Evolutionary conservation across 53 echinoderm and acorn worm genomes (phyloP).

Genomic region (Patiria pectinifera): DNA sequence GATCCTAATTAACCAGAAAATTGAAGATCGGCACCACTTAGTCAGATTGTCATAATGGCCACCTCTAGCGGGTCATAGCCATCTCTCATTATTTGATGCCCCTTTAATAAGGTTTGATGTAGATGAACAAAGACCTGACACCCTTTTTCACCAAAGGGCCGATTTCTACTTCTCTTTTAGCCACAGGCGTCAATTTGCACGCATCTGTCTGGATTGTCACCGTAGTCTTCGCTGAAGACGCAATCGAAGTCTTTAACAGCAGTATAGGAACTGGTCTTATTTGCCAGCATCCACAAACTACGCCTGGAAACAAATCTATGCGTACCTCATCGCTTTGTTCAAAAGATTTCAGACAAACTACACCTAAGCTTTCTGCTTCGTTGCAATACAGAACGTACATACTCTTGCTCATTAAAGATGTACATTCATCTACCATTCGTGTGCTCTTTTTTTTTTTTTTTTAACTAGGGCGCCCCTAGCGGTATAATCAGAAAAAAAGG

Average conservation of each 20-base stretch:
- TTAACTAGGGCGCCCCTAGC: no score
- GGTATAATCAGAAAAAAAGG: neutral
- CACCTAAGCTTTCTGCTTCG: no score
- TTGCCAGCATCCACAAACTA: no score
- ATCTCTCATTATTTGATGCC: neutral
- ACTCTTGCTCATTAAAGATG: no score
- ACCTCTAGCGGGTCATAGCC: neutral
- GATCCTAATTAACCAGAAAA: neutral
- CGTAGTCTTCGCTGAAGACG: neutral
- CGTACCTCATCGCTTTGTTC: no score
- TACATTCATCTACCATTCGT: no score
- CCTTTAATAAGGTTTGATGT: neutral
- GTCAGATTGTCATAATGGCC: neutral
- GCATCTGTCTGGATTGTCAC: neutral
- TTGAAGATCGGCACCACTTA: neutral
- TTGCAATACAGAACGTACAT: no score
- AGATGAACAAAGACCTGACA: neutral
- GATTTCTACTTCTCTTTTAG: neutral
- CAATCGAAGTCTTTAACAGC: neutral
- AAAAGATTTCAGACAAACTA: no score
- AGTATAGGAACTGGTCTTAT: no score
- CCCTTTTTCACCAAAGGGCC: neutral
- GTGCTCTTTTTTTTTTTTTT: no score
- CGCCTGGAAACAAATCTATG: no score
- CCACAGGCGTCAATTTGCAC: neutral